Conservation (phyloP, 2,888 invertebrate species). For the Scelioninae gen. 1 region DNA sequence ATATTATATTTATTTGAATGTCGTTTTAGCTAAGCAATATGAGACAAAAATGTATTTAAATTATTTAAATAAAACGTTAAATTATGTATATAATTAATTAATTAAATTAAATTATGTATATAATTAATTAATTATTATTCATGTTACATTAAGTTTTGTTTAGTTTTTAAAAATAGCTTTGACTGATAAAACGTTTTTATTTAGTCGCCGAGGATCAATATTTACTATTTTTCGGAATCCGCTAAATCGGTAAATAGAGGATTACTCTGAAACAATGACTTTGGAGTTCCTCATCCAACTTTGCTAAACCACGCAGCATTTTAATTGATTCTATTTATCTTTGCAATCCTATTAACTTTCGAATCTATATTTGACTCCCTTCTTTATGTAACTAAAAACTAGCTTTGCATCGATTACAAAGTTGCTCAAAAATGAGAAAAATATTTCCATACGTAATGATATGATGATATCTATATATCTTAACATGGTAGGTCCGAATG, state of each 20-base stretch:
- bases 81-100: no score
- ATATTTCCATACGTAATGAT: not conserved
- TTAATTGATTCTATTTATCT: slow-evolving; percentile 60
- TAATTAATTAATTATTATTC: no score
- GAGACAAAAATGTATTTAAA: no score
- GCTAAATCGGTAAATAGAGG: slow-evolving; percentile 49
- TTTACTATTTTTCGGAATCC: slow-evolving; percentile 42
- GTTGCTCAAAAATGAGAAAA: slow-evolving; percentile 1
- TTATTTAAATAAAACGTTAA: no score
- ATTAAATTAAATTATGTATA: no score
- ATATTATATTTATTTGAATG: no score
- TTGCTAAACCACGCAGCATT: slow-evolving; percentile 35
- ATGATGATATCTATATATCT: not conserved
- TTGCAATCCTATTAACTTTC: slow-evolving; percentile 54
- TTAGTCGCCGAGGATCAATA: slow-evolving; percentile 22
- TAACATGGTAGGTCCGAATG: no score
- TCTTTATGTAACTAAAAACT: not conserved
- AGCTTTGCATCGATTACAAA: slow-evolving; percentile 6
- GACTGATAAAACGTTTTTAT: no score
- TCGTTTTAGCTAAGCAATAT: no score
- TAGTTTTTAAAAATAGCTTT: no score
- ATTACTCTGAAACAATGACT: slow-evolving; percentile 51
- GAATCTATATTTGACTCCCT: slow-evolving; percentile 22
- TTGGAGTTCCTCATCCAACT: slow-evolving; percentile 52
- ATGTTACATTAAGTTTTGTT: no score